Evolutionary conservation across 1,140 invertebrate species (phyloP).

Genomic region (Maconellicoccus hirsutus): DNA sequence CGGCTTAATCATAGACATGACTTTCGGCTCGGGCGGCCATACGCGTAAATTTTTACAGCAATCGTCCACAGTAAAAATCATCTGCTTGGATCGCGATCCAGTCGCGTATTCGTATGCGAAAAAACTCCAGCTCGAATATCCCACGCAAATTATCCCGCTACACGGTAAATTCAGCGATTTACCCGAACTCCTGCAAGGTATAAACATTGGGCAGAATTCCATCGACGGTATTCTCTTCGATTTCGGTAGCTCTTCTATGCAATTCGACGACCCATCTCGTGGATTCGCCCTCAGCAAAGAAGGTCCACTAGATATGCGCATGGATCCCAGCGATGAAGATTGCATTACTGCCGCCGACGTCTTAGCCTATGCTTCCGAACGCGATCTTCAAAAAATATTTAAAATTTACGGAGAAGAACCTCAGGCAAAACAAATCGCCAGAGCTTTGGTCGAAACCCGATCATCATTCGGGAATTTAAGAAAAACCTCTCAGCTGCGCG

Average conservation of each 20-base stretch:
- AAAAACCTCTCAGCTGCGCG: conserved; percentile 71
- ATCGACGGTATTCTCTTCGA: conserved; percentile 86
- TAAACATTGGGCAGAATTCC: conserved; percentile 46
- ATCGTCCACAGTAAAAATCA: conserved; percentile 45
- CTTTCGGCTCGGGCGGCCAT: conserved; percentile 91
- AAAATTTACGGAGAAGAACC: conserved; percentile 88
- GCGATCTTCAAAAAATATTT: conserved; percentile 67
- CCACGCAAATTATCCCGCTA: conserved; percentile 58
- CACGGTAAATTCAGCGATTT: conserved; percentile 81
- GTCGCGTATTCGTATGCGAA: conserved; percentile 54
- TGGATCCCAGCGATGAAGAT: conserved; percentile 65
- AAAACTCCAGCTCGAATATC: conserved; percentile 49
- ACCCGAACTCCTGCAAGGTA: conserved; percentile 47
- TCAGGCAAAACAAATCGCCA: conserved; percentile 70
- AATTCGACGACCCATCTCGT: conserved; percentile 65
- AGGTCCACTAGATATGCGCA: conserved; percentile 90
- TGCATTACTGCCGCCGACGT: conserved; percentile 75
- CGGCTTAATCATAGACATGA: conserved; percentile 70
- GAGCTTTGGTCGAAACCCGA: conserved; percentile 69
- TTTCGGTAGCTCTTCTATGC: conserved; percentile 93
- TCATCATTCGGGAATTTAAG: conserved; percentile 57
- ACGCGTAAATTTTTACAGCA: conserved; percentile 47
- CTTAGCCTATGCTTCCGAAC: conserved; percentile 61
- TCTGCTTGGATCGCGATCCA: conserved; percentile 83
- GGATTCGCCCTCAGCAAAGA: conserved; percentile 77